Percentiles rank a stretch among this genome's conserved stretches.
Conservation (phyloP, 1,140 invertebrate species). For the Drosophila pectinifera region DNA sequence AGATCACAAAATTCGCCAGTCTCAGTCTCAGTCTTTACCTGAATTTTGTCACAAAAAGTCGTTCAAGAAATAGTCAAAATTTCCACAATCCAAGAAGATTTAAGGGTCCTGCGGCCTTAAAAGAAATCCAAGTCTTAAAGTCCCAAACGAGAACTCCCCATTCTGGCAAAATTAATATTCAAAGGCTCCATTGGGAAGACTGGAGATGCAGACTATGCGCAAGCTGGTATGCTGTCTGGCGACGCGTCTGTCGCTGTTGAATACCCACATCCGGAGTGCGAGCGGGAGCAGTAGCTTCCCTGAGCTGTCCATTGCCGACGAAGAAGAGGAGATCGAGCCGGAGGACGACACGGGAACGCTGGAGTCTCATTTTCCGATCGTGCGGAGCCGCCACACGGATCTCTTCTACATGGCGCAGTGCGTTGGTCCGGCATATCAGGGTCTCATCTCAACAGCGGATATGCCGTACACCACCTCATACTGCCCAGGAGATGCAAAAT, state of each 20-base stretch:
- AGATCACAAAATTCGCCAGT: conserved; percentile 2
- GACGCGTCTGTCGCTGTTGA: background rate
- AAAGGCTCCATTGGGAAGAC: background rate
- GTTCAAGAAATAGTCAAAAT: conserved; percentile 14
- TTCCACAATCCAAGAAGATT: background rate
- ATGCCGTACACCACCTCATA: conserved; percentile 2
- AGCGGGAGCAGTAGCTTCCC: conserved; percentile 46
- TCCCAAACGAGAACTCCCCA: background rate
- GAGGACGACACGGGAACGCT: conserved; percentile 6
- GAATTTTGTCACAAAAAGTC: conserved; percentile 1
- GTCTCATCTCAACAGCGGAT: conserved; percentile 30
- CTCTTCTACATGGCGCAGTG: conserved; percentile 58
- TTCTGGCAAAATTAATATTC: background rate
- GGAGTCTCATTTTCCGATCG: conserved; percentile 27
- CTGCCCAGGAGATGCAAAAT: background rate
- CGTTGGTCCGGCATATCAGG: conserved; percentile 56
- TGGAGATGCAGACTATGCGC: conserved; percentile 11
- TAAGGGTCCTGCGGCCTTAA: background rate
- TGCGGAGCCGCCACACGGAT: conserved; percentile 36
- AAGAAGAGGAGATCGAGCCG: conserved; percentile 51
- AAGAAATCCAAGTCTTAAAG: background rate
- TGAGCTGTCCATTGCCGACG: conserved; percentile 21
- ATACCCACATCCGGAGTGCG: conserved; percentile 1
- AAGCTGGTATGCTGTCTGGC: background rate
- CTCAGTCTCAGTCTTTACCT: background rate